Evolutionary conservation across 2,113 vertebrate species (phyloP).

Genomic region (Circaetus gallicus): DNA sequence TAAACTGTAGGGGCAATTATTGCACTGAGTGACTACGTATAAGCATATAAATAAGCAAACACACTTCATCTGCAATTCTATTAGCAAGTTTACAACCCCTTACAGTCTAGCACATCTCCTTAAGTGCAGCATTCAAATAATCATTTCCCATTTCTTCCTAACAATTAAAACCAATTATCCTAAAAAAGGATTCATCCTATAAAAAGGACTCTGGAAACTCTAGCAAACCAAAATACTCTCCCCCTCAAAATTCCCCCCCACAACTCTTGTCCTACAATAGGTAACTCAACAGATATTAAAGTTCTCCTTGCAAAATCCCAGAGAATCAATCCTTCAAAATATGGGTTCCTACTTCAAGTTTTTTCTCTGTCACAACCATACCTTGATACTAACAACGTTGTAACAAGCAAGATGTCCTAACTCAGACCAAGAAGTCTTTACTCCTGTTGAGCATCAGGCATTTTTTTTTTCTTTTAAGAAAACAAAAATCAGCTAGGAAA

Average conservation of each 20-base stretch:
- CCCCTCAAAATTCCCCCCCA: neutral
- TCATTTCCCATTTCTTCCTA: neutral
- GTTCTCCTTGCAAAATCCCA: neutral
- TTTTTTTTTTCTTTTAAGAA: neutral
- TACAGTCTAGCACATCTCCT: neutral
- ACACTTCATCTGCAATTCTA: neutral
- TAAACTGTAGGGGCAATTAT: neutral
- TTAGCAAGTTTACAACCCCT: neutral
- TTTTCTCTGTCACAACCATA: neutral
- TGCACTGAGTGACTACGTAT: neutral
- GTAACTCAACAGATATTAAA: neutral
- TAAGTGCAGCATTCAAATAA: neutral
- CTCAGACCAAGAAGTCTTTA: neutral
- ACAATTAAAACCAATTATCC: neutral
- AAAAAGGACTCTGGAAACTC: neutral
- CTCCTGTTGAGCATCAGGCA: neutral
- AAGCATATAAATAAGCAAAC: neutral
- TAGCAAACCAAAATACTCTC: neutral
- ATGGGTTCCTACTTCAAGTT: neutral
- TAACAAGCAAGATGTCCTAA: neutral
- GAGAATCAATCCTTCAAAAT: neutral
- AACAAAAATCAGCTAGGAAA: neutral
- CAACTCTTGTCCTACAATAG: neutral
- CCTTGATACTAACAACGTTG: accelerated
- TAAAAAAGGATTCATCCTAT: neutral